Base-by-base conservation (phyloP, 2,888 invertebrate species). In the Paralinhomoeus sp. region DNA sequence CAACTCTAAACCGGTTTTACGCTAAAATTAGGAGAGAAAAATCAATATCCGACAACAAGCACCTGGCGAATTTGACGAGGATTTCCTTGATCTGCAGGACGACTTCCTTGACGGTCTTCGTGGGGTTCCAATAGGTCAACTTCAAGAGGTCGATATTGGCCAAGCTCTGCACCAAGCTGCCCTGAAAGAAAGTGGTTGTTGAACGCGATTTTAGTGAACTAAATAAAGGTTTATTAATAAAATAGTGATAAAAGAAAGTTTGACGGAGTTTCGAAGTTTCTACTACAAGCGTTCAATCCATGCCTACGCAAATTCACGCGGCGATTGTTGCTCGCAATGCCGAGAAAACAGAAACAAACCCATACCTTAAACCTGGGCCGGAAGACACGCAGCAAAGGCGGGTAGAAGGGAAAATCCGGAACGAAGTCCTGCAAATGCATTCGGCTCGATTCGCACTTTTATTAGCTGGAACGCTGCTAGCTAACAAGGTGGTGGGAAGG, bases 341-440 rank as follows among this genome's bases (percentile, higher is more conserved):
- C n/a, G n/a, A n/a, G n/a, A n/a, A n/a, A n/a, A n/a, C n/a, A 7
- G 12, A 38, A 12, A 24, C 15, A n/a, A 24, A 23, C 3, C 9
- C 50, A 46, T 40, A 60, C 62, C 53, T 60, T 54, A 33, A 63
- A 51, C 37, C 62, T 53, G 18, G 63, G 64, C 21, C 62, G 51
- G 23, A 64, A 52, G 2, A 64, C 58, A 47, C 58, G 59, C 12
- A 64, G 56, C 3, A 60, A 47, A 1, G 64, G 64, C 37, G 64
- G 64, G 49, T 62, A 64, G 49, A 62, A 63, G 18, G 64, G 64
- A 48, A 62, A 50, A 50, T 63, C 62, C 50, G 63, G 61, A 21
- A 60, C 56, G 52, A 64, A 64, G 38, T 58, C 60, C 59, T 59
- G 51, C 27, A 54, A 51, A 40, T 27, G n/a, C n/a, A n/a, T n/a